Evolutionary conservation across 2,113 vertebrate genomes (phyloP), one percentile per base, ranked within the genome.

Genomic region (Microtus montanus): DNA sequence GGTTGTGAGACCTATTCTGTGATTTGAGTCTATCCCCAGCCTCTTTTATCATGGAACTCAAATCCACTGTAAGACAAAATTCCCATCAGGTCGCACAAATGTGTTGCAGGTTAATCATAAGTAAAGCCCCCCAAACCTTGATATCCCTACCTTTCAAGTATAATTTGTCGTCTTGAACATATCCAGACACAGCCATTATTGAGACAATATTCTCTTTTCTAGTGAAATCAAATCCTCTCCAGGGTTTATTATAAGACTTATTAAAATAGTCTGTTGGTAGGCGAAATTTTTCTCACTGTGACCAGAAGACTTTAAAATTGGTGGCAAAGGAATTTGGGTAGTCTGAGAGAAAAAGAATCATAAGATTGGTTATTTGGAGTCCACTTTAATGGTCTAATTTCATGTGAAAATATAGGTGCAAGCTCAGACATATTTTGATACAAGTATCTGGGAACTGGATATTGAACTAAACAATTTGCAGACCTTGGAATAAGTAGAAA

Each of bases 371-470:
- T 75, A 78, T 90, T 94, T 95, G 75, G 85, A 93, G 87, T 88
- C 71, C 73, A 7, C 1, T 79, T 97, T 91, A 94, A 91, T 95
- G 86, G 90, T 66, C n/a, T 91, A 92, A 83, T 97, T 96, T 97
- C 66, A 97, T 74, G 90, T 89, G 96, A 85, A 97, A 98, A 91
- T 95, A 95, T 96, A 92, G 52, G 90, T 80, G 10, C 61, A 74
- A 96, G 86, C 91, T 97, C 92, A 96, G 94, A 96, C 91, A 75
- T 94, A 93, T 97, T 96, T 97, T 95, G 78, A 97, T 91, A 96
- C 13, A 90, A 97, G 47, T 90, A 87, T 89, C 95, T 96, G 90
- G 96, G 79, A 97, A 97, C 94, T 87, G 92, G 89, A 96, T 70
- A 64, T 84, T 91, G 73, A 92, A 95, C 15, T 90, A 96, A 96